Conservation (phyloP, 1,140 invertebrate species). For the Papilio dardanus region DNA sequence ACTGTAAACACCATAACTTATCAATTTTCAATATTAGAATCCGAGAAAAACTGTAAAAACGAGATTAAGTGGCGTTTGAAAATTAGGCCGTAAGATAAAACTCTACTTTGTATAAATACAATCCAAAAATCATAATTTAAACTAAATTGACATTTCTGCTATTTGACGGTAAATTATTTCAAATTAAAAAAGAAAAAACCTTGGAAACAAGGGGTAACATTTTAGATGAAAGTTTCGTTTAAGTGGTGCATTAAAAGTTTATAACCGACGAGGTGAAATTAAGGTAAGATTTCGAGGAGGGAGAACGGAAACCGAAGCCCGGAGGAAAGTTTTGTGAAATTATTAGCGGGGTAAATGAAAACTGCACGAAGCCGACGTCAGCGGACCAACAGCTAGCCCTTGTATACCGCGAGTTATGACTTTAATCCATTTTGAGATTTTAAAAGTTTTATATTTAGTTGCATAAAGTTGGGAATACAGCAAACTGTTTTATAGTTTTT, state of each 20-base stretch:
- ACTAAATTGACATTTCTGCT: not conserved
- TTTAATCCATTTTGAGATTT: conserved; percentile 18
- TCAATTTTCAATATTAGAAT: too few species aligned
- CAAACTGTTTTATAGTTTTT: not conserved
- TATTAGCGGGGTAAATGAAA: conserved; percentile 50
- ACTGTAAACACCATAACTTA: not conserved
- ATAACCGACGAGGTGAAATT: conserved; percentile 37
- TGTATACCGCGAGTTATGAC: conserved; percentile 1
- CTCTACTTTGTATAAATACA: too few species aligned
- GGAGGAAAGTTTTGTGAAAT: conserved; percentile 39
- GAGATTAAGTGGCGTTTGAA: too few species aligned
- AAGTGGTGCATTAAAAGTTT: conserved; percentile 31
- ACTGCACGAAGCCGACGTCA: conserved; percentile 31
- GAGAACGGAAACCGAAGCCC: conserved; percentile 37
- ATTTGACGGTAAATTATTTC: not conserved
- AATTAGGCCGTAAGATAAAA: too few species aligned
- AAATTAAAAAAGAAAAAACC: not conserved
- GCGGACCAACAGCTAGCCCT: not conserved
- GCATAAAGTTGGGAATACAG: not conserved
- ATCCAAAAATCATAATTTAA: not conserved
- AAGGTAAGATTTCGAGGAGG: conserved; percentile 42
- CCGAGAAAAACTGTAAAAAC: too few species aligned
- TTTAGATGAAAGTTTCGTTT: conserved; percentile 26
- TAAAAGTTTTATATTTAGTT: conserved; percentile 3
- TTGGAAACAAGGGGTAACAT: not conserved